Conservation (phyloP, 1,140 invertebrate species). For the Thalassaphorura encarpata region DNA sequence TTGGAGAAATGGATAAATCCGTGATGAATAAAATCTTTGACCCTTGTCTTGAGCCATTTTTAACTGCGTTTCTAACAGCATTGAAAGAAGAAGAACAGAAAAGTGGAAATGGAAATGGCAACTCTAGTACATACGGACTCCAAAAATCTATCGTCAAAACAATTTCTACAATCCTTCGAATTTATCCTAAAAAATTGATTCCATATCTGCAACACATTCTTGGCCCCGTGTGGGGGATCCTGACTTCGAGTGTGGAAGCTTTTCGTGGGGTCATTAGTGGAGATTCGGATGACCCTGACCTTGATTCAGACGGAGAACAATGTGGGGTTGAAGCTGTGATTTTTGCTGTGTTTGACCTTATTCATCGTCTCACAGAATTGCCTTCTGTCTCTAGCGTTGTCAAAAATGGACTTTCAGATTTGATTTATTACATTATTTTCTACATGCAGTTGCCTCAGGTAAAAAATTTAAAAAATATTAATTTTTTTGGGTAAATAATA, state of each 20-base stretch:
- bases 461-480: conserved; percentile 37
- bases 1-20: conserved; percentile 47
- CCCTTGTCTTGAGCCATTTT: conserved; percentile 58
- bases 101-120: no score
- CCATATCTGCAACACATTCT: conserved; percentile 55
- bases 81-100: conserved; percentile 47
- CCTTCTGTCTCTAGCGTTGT: conserved; percentile 38
- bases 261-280: conserved; percentile 52
- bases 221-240: conserved; percentile 58
- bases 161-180: conserved; percentile 51
- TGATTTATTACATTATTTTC: conserved; percentile 62
- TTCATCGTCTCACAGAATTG: conserved; percentile 16
- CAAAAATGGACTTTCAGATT: conserved; percentile 54
- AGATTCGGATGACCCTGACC: conserved; percentile 41
- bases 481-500: neutral
- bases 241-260: conserved; percentile 56
- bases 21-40: conserved; percentile 50
- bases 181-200: conserved; percentile 54
- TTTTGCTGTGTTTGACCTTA: conserved; percentile 65
- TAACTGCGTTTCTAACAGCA: conserved; percentile 55
- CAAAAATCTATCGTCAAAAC: conserved; percentile 62
- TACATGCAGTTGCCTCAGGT: conserved; percentile 71
- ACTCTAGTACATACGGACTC: conserved; percentile 54
- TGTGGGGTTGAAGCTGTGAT: conserved; percentile 60
- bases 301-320: conserved; percentile 46